Evolutionary conservation across 2,797 vertebrate genomes (phyloP).

Genomic region (Mallotus villosus): DNA sequence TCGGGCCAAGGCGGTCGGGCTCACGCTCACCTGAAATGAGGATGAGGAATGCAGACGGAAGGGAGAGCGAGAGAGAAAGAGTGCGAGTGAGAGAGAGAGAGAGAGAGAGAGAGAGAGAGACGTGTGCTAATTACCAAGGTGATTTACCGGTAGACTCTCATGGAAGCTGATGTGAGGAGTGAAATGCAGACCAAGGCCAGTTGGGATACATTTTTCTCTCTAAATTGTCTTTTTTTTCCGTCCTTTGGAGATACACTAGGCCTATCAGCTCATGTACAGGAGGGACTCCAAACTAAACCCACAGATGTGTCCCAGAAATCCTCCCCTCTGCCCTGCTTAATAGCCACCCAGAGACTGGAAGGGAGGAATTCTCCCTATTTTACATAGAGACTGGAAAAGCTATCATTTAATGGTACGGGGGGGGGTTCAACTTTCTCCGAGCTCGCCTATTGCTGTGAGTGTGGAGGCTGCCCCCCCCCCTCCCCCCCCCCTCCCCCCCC

Average conservation of each 20-base stretch:
- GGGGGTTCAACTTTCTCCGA: conserved; percentile 24
- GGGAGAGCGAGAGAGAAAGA: neutral
- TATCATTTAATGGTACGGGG: conserved; percentile 53
- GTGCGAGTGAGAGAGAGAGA: too few relatives aligned
- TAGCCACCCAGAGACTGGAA: conserved; percentile 23
- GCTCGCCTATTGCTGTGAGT: conserved; percentile 23
- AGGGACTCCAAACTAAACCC: neutral
- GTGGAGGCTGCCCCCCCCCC: conserved; percentile 1
- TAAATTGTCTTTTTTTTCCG: neutral
- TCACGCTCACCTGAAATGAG: conserved; percentile 45
- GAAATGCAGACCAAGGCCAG: conserved; percentile 8
- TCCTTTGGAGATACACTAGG: conserved; percentile 12
- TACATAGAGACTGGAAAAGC: conserved; percentile 33
- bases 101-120: too few relatives aligned
- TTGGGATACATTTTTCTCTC: neutral
- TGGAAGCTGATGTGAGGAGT: conserved; percentile 16
- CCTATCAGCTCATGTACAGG: neutral
- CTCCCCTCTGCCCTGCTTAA: conserved; percentile 24
- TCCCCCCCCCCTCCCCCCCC: conserved; percentile 15
- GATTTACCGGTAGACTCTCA: conserved; percentile 27
- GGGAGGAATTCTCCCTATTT: conserved; percentile 22
- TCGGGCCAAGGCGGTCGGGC: conserved; percentile 42
- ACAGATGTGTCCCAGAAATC: neutral
- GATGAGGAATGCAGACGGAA: conserved; percentile 29
- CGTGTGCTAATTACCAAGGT: conserved; percentile 29